Evolutionary conservation across 2,797 vertebrate species (phyloP), one percentile per base, ranked within the genome.

Genomic region (Myotis findleyi): DNA sequence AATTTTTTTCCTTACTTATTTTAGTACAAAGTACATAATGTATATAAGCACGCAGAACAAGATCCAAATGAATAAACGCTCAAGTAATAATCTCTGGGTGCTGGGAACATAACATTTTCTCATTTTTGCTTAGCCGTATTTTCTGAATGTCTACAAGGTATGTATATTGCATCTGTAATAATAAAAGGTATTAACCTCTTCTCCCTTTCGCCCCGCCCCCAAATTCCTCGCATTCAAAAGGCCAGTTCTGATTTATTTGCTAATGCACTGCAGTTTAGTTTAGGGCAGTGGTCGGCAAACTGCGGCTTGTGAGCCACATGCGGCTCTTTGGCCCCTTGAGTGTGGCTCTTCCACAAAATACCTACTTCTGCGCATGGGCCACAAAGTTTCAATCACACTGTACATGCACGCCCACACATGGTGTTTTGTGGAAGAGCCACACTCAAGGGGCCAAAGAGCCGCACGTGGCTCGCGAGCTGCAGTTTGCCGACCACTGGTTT

Each of bases 1-100:
- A 79, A 66, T n/a, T 59, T 77, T 75, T 92, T 93, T 87, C 30
- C 68, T 89, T 94, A 66, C 77, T 92, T 41, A 85, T 82, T 97
- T 94, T 76, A 30, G 25, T 72, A 89, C 89, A 92, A 93, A 53
- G 11, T 11, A 66, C 16, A 55, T 21, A 77, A 72, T 21, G 18
- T 30, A n/a, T 53, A 49, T 36, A 89, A 82, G 49, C 21, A 89
- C 44, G 27, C 1, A 79, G 69, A 94, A 93, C 91, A 97, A 84
- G n/a, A 91, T 30, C 27, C n/a, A 4, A 17, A 79, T 86, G 44
- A 75, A 94, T 75, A 71, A 94, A 38, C 12, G 57, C 23, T 66
- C 59, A 57, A 89, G 41, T 62, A 75, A 66, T 76, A 59, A 77
- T 75, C 17, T 76, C 30, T 64, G 41, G 38, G 51, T 80, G n/a